Evolutionary conservation across 2,113 vertebrate species (phyloP).

Genomic region (Misgurnus mizolepis): DNA sequence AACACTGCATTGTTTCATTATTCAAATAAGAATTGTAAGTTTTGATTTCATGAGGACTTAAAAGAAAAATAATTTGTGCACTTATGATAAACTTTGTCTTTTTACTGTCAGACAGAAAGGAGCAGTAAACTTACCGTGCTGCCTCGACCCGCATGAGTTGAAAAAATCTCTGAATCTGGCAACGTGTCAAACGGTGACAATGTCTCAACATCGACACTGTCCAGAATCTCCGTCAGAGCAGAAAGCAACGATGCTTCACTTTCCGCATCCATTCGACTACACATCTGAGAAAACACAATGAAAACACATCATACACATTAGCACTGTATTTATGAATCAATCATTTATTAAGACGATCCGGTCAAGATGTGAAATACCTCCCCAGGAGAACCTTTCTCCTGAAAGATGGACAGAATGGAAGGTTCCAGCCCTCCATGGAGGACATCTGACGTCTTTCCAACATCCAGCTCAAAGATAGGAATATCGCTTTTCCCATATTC

Average conservation of each 20-base stretch:
- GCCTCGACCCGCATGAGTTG: slow-evolving; percentile 68
- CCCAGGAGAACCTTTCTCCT: slow-evolving; percentile 57
- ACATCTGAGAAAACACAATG: slow-evolving; percentile 68
- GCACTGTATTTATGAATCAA: too few relatives aligned
- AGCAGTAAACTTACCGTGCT: slow-evolving; percentile 46
- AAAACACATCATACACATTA: background rate
- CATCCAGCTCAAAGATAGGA: slow-evolving; percentile 50
- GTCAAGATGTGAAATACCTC: slow-evolving; percentile 65
- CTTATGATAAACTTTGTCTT: too few relatives aligned
- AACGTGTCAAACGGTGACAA: slow-evolving; percentile 90
- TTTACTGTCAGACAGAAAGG: too few relatives aligned
- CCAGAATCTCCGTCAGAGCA: slow-evolving; percentile 91
- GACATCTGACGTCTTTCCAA: slow-evolving; percentile 27
- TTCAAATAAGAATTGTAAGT: too few relatives aligned
- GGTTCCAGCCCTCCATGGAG: slow-evolving; percentile 60
- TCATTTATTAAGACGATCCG: background rate
- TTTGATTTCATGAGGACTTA: too few relatives aligned
- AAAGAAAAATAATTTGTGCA: too few relatives aligned
- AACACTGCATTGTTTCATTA: too few relatives aligned
- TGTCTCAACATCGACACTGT: slow-evolving; percentile 86
- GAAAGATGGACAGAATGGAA: slow-evolving; percentile 69
- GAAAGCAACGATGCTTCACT: slow-evolving; percentile 86
- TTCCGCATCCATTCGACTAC: slow-evolving; percentile 78
- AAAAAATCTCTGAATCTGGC: slow-evolving; percentile 82
- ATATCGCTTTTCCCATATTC: slow-evolving; percentile 40